These are phyloP conservation scores for Drosophila rubida DNA, from an alignment of 2,888 invertebrate species.

Conservation along the genomic window DNA sequence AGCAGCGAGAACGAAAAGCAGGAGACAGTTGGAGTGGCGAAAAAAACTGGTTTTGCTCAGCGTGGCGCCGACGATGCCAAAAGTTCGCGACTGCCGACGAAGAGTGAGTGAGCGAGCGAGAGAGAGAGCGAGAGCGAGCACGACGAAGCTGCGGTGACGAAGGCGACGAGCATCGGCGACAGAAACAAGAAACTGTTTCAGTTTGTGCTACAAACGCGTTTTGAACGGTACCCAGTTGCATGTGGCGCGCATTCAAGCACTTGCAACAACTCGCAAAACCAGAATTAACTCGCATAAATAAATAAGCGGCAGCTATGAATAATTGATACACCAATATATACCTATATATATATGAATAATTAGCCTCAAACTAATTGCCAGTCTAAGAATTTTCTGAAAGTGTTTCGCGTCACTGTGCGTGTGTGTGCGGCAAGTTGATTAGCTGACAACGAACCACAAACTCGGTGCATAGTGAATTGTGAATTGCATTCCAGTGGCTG, in stretches of 20 bases:
- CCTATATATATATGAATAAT: slow-evolving; percentile 28
- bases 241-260: slow-evolving; percentile 43
- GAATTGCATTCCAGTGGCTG: slow-evolving; percentile 23
- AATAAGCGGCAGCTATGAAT: slow-evolving; percentile 4
- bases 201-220: slow-evolving; percentile 81
- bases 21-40: slow-evolving; percentile 9
- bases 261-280: slow-evolving; percentile 25
- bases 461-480: slow-evolving; percentile 32
- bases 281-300: slow-evolving; percentile 41
- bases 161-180: slow-evolving; percentile 10
- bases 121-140: slow-evolving; percentile 31
- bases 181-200: slow-evolving; percentile 73
- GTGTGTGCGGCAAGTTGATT: slow-evolving; percentile 16
- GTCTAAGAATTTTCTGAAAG: slow-evolving; percentile 13
- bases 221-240: slow-evolving; percentile 73
- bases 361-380: slow-evolving; percentile 18
- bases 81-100: slow-evolving; percentile 5
- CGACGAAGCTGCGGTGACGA: slow-evolving; percentile 23
- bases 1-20: slow-evolving; percentile 25
- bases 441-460: slow-evolving; percentile 10
- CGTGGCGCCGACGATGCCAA: slow-evolving; percentile 13
- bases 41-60: slow-evolving; percentile 52
- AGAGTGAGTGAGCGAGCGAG: slow-evolving; percentile 31
- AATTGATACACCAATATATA: slow-evolving; percentile 5
- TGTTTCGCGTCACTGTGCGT: background rate